Base-by-base conservation (phyloP, 2,888 invertebrate species). In the Pachymerium ferrugineum region DNA sequence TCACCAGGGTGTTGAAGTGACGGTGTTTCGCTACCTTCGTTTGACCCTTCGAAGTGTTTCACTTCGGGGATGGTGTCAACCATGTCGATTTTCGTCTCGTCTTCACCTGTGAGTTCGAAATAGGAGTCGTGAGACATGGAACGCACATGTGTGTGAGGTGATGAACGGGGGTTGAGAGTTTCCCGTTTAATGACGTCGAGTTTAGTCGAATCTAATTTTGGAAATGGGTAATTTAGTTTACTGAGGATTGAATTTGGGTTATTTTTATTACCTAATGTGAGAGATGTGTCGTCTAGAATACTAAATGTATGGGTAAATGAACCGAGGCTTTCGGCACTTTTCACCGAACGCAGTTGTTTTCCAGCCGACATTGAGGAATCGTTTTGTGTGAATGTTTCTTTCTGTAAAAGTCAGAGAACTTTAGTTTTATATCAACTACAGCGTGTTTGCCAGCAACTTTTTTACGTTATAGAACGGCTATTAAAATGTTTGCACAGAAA, bases 71-170 rank as follows among this genome's bases (percentile, higher is more conserved):
- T n/a, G n/a, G n/a, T n/a, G 22, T 10, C 5, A 22, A 12, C 80
- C 79, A 81, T 80, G 76, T 83, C 80, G 22, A 54, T 25, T 8
- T 28, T 22, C 14, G 1, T 1, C 6, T 54, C 76, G 83, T 81
- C 77, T 84, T 83, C 82, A 82, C 79, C 77, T 77, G n/a, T 77
- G 74, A 78, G 77, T 74, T 94, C 94, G 84, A 95, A 95, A 84
- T 95, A 95, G 0, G 94, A 95, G 82, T 95, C 95, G 83, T 95
- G 94, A 0, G 94, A 94, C 0, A 94, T 92, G 0, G 94, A 94
- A 38, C 82, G 79, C 68, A 77, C 79, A 73, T 81, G 81, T 19
- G 79, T 78, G 42, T 79, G 78, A 1, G 78, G 74, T 30, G 76
- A 75, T 8, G 54, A 14, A 1, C 54, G 54, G 38, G 22, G n/a